Conservation (phyloP, 2,797 vertebrate genomes). For the Oreochromis mossambicus region DNA sequence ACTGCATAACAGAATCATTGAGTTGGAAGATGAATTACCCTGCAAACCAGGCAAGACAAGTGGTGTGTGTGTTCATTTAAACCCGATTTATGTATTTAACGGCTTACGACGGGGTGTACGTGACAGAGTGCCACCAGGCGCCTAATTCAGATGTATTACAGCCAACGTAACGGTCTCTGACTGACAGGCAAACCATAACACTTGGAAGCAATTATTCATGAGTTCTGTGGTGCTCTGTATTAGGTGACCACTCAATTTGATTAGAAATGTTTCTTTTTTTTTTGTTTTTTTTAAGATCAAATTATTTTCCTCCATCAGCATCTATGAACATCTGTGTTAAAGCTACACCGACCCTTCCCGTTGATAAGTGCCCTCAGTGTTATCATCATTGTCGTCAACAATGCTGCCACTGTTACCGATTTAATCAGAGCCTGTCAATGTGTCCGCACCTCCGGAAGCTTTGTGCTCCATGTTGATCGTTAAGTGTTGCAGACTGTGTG, state of each 20-base stretch:
- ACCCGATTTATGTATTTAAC: slow-evolving; percentile 82
- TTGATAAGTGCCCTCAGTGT: slow-evolving; percentile 51
- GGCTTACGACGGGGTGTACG: slow-evolving; percentile 62
- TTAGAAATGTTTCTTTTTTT: slow-evolving; percentile 11
- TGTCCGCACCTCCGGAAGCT: slow-evolving; percentile 41
- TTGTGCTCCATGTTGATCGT: slow-evolving; percentile 49
- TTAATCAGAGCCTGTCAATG: slow-evolving; percentile 64
- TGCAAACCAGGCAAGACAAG: slow-evolving; percentile 78
- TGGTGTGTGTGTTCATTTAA: slow-evolving; percentile 82
- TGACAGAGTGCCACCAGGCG: slow-evolving; percentile 60
- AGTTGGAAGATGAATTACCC: slow-evolving; percentile 81
- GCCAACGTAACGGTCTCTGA: slow-evolving; percentile 49
- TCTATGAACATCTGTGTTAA: slow-evolving; percentile 4
- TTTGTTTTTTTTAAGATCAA: background rate
- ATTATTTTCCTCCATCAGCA: slow-evolving; percentile 48
- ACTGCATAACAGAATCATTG: slow-evolving; percentile 82
- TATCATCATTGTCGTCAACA: slow-evolving; percentile 60
- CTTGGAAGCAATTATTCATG: slow-evolving; percentile 60
- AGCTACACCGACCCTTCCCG: background rate
- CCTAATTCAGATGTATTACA: slow-evolving; percentile 78
- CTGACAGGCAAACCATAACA: slow-evolving; percentile 60
- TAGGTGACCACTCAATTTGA: slow-evolving; percentile 31
- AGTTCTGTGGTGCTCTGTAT: background rate
- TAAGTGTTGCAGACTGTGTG: slow-evolving; percentile 27
- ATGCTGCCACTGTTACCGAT: slow-evolving; percentile 50